These are phyloP conservation scores for Oxycera nigricornis DNA, from an alignment of 2,888 invertebrate genomes.

Conservation along the genomic window DNA sequence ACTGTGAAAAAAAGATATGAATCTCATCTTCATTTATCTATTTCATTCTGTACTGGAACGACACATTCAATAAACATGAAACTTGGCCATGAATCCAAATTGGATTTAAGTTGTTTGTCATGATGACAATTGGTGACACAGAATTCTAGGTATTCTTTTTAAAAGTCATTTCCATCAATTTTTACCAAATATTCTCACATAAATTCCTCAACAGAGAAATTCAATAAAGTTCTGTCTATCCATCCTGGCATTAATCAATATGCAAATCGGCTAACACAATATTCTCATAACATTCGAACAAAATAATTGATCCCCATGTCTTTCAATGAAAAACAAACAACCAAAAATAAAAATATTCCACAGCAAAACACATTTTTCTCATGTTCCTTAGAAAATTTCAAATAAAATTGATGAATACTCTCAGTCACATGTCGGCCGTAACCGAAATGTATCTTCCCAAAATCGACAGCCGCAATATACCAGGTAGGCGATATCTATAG, in stretches of 20 bases:
- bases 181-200: too few species aligned
- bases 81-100: too few species aligned
- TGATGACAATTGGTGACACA: too few species aligned
- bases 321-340: background rate
- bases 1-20: too few species aligned
- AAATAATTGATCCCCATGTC: background rate
- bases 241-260: background rate
- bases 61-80: too few species aligned
- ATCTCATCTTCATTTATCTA: too few species aligned
- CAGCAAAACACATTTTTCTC: background rate
- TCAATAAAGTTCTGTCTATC: too few species aligned
- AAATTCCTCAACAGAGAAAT: too few species aligned
- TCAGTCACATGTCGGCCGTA: conserved; percentile 5
- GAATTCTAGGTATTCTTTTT: too few species aligned
- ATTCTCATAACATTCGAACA: background rate
- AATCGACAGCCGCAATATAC: conserved; percentile 17
- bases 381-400: background rate
- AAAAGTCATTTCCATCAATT: too few species aligned
- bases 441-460: background rate
- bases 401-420: conserved; percentile 30
- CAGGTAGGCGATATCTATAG: background rate
- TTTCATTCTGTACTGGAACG: too few species aligned
- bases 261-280: background rate
- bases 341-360: background rate
- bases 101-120: too few species aligned